These are phyloP conservation scores for Mellilla xanthometata DNA, from an alignment of 2,888 invertebrate genomes.

Conservation along the genomic window DNA sequence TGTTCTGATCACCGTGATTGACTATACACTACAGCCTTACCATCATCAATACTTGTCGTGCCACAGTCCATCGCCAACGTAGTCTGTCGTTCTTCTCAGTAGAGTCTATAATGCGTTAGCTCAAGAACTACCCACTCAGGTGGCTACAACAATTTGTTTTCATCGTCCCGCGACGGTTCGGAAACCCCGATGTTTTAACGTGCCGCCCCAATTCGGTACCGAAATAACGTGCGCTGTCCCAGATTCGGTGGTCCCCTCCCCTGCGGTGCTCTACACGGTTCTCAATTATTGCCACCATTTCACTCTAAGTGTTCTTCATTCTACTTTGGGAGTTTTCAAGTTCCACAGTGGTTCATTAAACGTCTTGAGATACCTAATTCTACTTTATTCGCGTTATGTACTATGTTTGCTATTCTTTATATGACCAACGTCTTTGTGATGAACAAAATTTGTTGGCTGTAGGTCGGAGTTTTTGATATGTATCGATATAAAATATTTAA, in stretches of 20 bases:
- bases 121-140: constrained; percentile 55
- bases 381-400: too few species aligned
- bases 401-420: too few species aligned
- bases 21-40: constrained; percentile 29
- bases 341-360: background rate
- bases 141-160: constrained; percentile 62
- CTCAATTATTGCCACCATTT: constrained; percentile 43
- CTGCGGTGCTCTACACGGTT: constrained; percentile 39
- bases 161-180: constrained; percentile 50
- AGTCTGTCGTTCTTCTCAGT: constrained; percentile 33
- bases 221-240: constrained; percentile 72
- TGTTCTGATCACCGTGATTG: constrained; percentile 28
- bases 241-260: constrained; percentile 56
- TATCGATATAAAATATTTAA: too few species aligned
- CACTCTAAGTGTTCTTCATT: constrained; percentile 18
- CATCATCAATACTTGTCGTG: constrained; percentile 46
- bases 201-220: constrained; percentile 71
- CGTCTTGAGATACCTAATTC: too few species aligned
- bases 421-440: too few species aligned
- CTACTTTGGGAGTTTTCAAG: constrained; percentile 13
- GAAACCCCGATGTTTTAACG: constrained; percentile 72
- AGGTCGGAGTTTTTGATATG: too few species aligned
- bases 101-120: constrained; percentile 39
- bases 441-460: too few species aligned
- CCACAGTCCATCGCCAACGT: constrained; percentile 13